Evolutionary conservation across 2,113 vertebrate genomes (phyloP).

Genomic region (Alaudala cheleensis): DNA sequence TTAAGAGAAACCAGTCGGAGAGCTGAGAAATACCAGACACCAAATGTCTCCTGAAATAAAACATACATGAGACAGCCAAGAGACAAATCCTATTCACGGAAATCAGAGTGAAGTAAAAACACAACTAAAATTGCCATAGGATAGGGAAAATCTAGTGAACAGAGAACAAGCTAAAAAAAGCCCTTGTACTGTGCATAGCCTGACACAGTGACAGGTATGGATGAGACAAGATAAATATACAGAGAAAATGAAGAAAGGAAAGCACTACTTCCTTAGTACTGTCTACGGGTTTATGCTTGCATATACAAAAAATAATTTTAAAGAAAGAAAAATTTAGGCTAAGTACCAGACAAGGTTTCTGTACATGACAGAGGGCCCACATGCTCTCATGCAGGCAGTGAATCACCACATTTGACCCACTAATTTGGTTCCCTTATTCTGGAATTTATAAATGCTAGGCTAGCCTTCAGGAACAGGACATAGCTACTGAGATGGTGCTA

Average conservation of each 20-base stretch:
- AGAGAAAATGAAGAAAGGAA: background rate
- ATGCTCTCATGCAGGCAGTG: background rate
- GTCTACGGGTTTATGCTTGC: background rate
- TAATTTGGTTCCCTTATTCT: background rate
- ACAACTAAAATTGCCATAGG: slow-evolving; percentile 3
- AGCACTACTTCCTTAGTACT: background rate
- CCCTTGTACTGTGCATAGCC: background rate
- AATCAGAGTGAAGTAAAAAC: slow-evolving; percentile 10
- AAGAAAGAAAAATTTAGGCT: background rate
- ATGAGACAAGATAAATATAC: background rate
- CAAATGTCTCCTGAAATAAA: slow-evolving; percentile 28
- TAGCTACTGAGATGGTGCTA: background rate
- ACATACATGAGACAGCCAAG: background rate
- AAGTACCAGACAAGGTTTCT: background rate
- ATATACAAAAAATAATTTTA: background rate
- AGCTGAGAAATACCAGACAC: slow-evolving; percentile 36
- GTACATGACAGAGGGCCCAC: background rate
- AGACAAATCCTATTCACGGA: slow-evolving; percentile 19
- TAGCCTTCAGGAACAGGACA: background rate
- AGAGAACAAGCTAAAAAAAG: slow-evolving; percentile 1
- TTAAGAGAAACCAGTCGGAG: background rate
- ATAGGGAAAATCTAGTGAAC: background rate
- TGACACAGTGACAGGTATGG: background rate
- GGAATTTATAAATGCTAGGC: background rate
- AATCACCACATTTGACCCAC: background rate